Conservation (phyloP, 2,113 vertebrate species). For the Lepus europaeus region DNA sequence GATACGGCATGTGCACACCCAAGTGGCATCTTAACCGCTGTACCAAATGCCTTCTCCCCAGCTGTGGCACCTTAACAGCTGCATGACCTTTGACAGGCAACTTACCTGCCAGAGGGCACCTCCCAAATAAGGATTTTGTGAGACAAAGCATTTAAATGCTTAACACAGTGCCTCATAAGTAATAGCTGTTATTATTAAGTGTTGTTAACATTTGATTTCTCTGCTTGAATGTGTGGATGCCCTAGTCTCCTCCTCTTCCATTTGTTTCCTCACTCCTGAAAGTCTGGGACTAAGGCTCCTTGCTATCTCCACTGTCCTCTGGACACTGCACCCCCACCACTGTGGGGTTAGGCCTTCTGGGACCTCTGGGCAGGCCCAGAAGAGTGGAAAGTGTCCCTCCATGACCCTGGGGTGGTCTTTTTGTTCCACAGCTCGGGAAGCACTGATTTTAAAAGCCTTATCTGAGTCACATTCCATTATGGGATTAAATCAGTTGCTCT, state of each 20-base stretch:
- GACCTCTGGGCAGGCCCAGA: neutral
- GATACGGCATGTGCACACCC: no score
- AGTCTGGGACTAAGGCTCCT: neutral
- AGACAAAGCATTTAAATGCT: neutral
- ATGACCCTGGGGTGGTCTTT: slow-evolving; percentile 8
- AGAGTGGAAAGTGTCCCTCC: neutral
- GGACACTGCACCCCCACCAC: neutral
- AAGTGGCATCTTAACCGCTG: no score
- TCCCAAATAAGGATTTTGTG: neutral
- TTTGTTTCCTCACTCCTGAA: neutral
- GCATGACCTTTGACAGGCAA: neutral
- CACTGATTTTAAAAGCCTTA: slow-evolving; percentile 71
- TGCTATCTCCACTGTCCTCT: neutral
- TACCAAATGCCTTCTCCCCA: neutral
- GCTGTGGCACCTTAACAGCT: neutral
- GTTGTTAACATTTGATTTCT: neutral
- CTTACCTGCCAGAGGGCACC: neutral
- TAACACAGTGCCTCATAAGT: slow-evolving; percentile 52
- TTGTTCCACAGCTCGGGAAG: neutral
- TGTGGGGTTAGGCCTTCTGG: neutral
- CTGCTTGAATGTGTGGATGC: neutral
- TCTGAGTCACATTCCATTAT: slow-evolving; percentile 74
- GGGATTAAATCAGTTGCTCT: slow-evolving; percentile 75
- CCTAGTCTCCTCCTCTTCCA: neutral
- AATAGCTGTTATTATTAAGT: slow-evolving; percentile 3